Base-by-base conservation (phyloP, 35 echinoderm and acorn worm species). In the Apostichopus japonicus region DNA sequence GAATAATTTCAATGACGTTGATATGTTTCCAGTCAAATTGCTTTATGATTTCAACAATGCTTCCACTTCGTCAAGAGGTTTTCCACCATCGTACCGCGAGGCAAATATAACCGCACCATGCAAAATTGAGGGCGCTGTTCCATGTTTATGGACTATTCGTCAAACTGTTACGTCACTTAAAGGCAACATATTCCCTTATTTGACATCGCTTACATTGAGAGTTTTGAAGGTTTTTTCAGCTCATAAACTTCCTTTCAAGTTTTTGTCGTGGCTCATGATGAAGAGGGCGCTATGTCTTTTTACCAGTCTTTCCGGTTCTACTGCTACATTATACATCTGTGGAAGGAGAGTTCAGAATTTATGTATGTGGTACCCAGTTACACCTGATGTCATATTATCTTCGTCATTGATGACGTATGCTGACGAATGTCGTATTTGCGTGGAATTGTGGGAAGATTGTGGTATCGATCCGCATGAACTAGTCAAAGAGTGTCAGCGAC, bases 261-360 rank as follows among this genome's bases (percentile, higher is more conserved):
- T 79, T 79, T 72, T 91, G 10, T 91, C 90, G 54, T 56, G 53
- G 6, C 53, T 54, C 56, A 78, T 53, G 70, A 87, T 17, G 9
- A 24, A 79, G 58, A 22, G 53, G 27, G 76, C 90, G 76, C 58
- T 91, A 23, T 91, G 75, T 79, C 4, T 72, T 6, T 91, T 78
- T 79, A 91, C 90, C 9, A 91, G 90, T 91, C 90, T 91, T 91
- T 91, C 90, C 1, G 90, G 90, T 4, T 72, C 90, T 1, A 91
- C 90, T 21, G 90, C 72, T 0, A 91, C 90, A 6, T 54, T 91
- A 1, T 91, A 91, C 73, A 53, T 79, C 6, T 91, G 71, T 79
- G 90, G 90, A 53, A 77, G 58, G 33, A 23, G 90, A 59, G 90
- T 91, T 1, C 72, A 91, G 55, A 91, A 79, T 79, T 23, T 91